Base-by-base conservation (phyloP, 1,140 invertebrate genomes). In the Phenacoccus solenopsis region DNA sequence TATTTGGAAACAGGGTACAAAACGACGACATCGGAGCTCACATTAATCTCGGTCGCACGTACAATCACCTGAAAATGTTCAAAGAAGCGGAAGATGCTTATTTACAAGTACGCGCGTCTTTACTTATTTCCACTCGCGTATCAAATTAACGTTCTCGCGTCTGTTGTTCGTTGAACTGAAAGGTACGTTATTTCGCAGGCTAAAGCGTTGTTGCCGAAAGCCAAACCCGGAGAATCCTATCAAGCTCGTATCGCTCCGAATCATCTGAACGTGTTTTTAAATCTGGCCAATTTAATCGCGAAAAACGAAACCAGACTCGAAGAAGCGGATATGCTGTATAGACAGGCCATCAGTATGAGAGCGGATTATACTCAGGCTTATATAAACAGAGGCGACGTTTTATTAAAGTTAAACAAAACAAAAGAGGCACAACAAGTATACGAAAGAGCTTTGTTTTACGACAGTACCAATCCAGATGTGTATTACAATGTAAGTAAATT, bases 351-450 rank as follows among this genome's bases (percentile, higher is more conserved):
- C 71, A 94, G 92, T 75, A 98, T 98, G 96, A 83, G 95, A 73
- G 88, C 94, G 13, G 96, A 98, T 82, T 98, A 97, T 79, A 94
- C 94, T 0, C 91, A 98, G 78, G 96, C 95, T 4, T 98, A 98
- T 76, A 98, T 98, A 73, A 98, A 98, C 81, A 85, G 94, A 68
- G 95, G 94, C 0, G 95, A 98, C 81, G 91, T 98, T 78, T 84
- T 97, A 57, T 91, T 98, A 76, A 97, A 96, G 81, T 82, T 98
- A 75, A 96, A 96, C 80, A 87, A 93, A 72, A 95, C 93, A 3
- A 89, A 93, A 76, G 94, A 98, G 79, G 96, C 96, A 0, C 90
- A 94, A 78, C 89, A 95, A 77, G 93, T 96, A 24, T 98, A 98
- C 77, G 92, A 96, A 77, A 84, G 90, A 77, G 96, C 95, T 0